Base-by-base conservation (phyloP, 2,888 invertebrate genomes). In the Lepas anatifera region DNA sequence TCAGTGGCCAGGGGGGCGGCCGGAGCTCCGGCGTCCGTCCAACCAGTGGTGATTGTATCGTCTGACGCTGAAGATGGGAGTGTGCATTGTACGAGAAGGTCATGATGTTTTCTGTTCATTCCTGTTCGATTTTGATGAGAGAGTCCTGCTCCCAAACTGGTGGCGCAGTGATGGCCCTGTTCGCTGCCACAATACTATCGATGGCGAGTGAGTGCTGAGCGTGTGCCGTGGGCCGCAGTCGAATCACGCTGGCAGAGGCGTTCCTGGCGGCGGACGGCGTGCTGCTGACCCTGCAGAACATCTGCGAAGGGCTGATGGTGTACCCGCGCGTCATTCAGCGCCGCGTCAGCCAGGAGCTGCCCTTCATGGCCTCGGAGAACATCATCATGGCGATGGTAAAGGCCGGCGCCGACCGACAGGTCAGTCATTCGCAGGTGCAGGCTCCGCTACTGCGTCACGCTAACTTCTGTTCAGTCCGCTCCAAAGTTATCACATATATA, bases 311-410 rank as follows among this genome's bases (percentile, higher is more conserved):
- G 0, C 81, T 99, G 71, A 92, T 96, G 0, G 96, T 99, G 0
- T 97, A 98, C 80, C 94, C 94, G 0, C 94, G 93, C 81, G 95
- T 96, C 0, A 94, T 97, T 73, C 89, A 88, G 70, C 86, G 89
- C 13, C 87, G 94, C 77, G 88, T 98, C 37, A 83, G 85, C 0
- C 89, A 91, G 76, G 98, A 99, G 78, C 81, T 99, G 72, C 99
- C 99, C 0, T 99, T 99, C 79, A 95, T 99, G 94, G 91, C 95
- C 0, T 88, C 97, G 0, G 99, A 99, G 80, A 98, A 97, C 79
- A 87, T 99, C 37, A 95, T 99, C 68, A 96, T 98, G 92, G 95
- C 94, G 4, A 94, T 98, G 91, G 97, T 98, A 0, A 95, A 96
- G 78, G 87, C 88, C 27, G 98, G 98, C 0, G 96, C 90, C 0